Evolutionary conservation across 1,140 invertebrate genomes (phyloP), one percentile per base, ranked within the genome.

Genomic region (Potamilus streckersoni): DNA sequence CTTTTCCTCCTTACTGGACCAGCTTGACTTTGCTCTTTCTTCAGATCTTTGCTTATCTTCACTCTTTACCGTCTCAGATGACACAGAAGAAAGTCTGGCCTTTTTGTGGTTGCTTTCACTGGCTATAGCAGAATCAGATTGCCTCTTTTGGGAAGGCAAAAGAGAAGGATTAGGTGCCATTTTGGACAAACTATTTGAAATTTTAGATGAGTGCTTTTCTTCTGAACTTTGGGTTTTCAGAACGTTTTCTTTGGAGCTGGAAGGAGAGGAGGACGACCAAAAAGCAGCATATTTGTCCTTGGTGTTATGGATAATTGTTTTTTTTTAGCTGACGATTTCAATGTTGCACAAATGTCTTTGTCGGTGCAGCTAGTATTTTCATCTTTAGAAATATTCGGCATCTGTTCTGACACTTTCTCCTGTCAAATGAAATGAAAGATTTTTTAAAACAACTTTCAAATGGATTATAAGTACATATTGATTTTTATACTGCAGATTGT

Each of bases 31-130:
- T 58, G 70, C 77, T 71, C 65, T 71, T 62, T 74, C 62, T 19
- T n/a, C 62, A 58, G 71, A 69, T 62, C 49, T 71, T 6, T 75
- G 73, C 23, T 58, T 75, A 60, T 60, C 66, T 17, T 49, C 17
- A 11, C 72, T 68, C 14, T 61, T 74, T 16, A 15, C 69, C 49
- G 65, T 70, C 55, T 75, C 68, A 49, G 75, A 77, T 13, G 75
- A 77, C 6, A 64, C 67, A 13, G 75, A 77, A 8, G 75, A 77
- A 66, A 69, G 72, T 60, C 72, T 76, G 17, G 72, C 23, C 31
- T 77, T 77, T 56, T 77, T 77, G 12, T 61, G 58, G 8, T 57
- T 57, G 16, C 27, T 38, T 20, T 71, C 63, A 56, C 72, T 69
- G 23, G 31, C 38, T 15, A 31, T 66, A 8, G 75, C 69, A 23